Evolutionary conservation across 2,113 vertebrate species (phyloP), one percentile per base, ranked within the genome.

Genomic region (Chionis minor): DNA sequence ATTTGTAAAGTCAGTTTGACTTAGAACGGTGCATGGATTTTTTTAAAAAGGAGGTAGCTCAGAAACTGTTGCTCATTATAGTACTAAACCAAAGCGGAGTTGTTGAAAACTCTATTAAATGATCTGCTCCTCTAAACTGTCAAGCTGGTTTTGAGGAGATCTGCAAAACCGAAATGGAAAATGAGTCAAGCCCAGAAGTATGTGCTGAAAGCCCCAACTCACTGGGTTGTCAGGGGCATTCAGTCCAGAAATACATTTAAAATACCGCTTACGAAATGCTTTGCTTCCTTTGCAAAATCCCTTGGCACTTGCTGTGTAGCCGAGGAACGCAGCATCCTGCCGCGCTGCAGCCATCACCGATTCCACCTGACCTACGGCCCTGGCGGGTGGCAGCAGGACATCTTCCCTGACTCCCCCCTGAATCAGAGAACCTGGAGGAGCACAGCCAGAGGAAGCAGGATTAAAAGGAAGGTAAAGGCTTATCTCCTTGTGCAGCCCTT

Each of bases 161-260:
- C 75, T 90, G 38, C 87, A 79, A 70, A 79, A 38, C 21, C 2
- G 11, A 86, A 81, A 26, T 75, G 89, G 93, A 74, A 91, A 93
- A 82, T 80, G 74, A 97, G 84, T 47, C 73, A 82, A 96, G 74
- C 35, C 86, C 86, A 80, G 78, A 71, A 82, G 89, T 52, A 56
- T 71, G 88, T 91, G 84, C 91, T 94, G 95, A 93, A 94, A 97
- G 72, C 32, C 83, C 54, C 66, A 67, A 75, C 90, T 88, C 92
- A 33, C 85, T 21, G 73, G 75, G 65, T 83, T 78, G 81, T 70
- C 83, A 79, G 86, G 75, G 55, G 32, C 32, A 45, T 32, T 70
- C 52, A 35, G 63, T 81, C 85, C 90, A 92, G 78, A 92, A 92
- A 92, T 94, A 69, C 62, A 63, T 97, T 71, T 87, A 23, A 88